Percentiles rank a stretch among this genome's conserved stretches.
phyloP scores from a whole-genome alignment of 2,888 invertebrate genomes.

The Deilephila porcellus region DNA sequence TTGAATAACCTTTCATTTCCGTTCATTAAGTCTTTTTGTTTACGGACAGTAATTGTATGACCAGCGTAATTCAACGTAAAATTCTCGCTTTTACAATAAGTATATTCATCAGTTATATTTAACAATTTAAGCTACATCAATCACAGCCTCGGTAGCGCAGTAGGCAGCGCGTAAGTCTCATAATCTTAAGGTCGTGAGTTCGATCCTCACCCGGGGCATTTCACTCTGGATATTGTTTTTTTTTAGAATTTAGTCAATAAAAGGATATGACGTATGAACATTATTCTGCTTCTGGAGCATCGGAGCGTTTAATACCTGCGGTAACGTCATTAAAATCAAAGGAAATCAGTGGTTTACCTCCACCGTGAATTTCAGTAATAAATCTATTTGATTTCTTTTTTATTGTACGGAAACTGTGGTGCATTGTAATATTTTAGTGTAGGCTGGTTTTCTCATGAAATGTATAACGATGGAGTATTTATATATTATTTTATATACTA shows the following conservation, averaged over 20 bases:
- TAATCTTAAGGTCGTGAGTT: slow-evolving; percentile 98
- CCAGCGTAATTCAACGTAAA: no score
- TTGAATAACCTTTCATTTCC: no score
- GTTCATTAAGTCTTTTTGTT: no score
- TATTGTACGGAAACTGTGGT: not conserved
- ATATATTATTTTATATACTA: no score
- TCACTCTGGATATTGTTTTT: slow-evolving; percentile 90
- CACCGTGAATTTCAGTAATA: not conserved
- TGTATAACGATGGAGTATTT: no score
- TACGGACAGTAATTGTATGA: no score
- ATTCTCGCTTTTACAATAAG: no score
- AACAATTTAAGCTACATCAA: no score
- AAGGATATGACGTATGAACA: not conserved
- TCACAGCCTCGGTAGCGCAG: slow-evolving; percentile 71
- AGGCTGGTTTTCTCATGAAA: no score
- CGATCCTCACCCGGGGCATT: slow-evolving; percentile 96
- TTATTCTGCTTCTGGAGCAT: not conserved
- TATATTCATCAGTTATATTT: no score
- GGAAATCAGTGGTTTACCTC: not conserved
- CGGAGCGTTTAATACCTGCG: no score
- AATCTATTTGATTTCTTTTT: slow-evolving; percentile 4
- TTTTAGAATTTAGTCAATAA: not conserved
- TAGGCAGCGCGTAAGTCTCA: slow-evolving; percentile 93
- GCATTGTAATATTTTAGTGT: no score
- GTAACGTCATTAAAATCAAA: not conserved